Conservation (phyloP, 2,888 invertebrate genomes). For the Arge pagana region DNA sequence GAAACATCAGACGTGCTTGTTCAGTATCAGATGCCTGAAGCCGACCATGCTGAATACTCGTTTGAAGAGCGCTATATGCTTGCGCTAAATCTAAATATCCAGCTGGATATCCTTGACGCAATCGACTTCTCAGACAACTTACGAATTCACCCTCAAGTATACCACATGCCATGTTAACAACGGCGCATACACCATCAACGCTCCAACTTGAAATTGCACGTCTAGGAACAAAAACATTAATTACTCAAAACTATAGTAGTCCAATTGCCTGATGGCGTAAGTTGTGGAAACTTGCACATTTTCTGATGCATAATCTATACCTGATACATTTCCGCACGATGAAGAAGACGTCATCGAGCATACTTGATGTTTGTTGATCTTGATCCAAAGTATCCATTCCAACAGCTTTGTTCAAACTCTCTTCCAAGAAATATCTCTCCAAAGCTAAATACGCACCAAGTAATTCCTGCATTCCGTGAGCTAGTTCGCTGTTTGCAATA, state of each 20-base stretch:
- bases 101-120: conserved; percentile 80
- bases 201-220: conserved; percentile 90
- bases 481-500: conserved; percentile 74
- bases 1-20: conserved; percentile 74
- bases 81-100: conserved; percentile 79
- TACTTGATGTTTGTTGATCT: conserved; percentile 81
- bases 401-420: conserved; percentile 91
- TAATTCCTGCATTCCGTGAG: conserved; percentile 78
- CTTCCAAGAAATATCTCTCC: conserved; percentile 94
- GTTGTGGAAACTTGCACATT: not conserved
- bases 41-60: conserved; percentile 78
- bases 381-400: conserved; percentile 75
- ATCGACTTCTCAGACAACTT: conserved; percentile 70
- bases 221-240: too few species aligned
- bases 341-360: conserved; percentile 98
- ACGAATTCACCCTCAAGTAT: conserved; percentile 85
- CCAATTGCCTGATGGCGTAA: not conserved
- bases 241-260: conserved; percentile 2
- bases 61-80: conserved; percentile 82
- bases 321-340: conserved; percentile 93
- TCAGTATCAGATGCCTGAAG: conserved; percentile 80
- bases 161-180: conserved; percentile 90
- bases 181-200: conserved; percentile 94
- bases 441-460: conserved; percentile 87
- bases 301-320: too few species aligned